Percentiles rank a stretch among this genome's conserved stretches.
Evolutionary conservation across 2,797 vertebrate genomes (phyloP).

Genomic region (Neomorphus geoffroyi): DNA sequence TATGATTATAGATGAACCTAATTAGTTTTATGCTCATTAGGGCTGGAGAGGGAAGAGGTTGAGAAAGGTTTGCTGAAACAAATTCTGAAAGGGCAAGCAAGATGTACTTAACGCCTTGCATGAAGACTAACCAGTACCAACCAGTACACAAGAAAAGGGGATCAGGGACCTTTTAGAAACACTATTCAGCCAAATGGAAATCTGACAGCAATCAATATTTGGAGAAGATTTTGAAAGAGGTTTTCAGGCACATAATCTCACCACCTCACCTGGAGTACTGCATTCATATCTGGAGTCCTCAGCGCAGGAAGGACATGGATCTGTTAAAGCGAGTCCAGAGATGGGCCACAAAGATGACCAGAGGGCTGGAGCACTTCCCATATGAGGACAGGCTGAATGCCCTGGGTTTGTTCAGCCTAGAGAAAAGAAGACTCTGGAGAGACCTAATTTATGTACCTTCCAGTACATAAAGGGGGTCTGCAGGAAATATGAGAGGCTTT

Average conservation of each 20-base stretch:
- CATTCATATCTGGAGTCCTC: no score
- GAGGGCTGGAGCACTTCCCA: no score
- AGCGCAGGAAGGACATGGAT: no score
- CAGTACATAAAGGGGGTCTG: no score
- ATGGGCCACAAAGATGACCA: no score
- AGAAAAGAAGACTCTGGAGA: no score
- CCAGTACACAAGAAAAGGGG: not conserved
- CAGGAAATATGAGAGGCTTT: no score
- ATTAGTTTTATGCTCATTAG: not conserved
- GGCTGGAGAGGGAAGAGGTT: not conserved
- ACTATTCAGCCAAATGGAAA: constrained; percentile 29
- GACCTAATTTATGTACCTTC: no score
- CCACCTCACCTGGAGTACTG: no score
- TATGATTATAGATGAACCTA: not conserved
- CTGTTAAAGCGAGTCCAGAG: no score
- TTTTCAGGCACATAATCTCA: not conserved
- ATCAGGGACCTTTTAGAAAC: not conserved
- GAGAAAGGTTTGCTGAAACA: not conserved
- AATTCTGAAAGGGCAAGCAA: not conserved
- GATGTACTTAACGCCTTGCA: not conserved
- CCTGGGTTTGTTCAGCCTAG: no score
- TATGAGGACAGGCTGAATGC: no score
- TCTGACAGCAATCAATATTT: not conserved
- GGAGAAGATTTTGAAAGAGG: not conserved
- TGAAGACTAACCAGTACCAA: not conserved